Base-by-base conservation (phyloP, 1,140 invertebrate genomes). In the Lasaia peninsularis region DNA sequence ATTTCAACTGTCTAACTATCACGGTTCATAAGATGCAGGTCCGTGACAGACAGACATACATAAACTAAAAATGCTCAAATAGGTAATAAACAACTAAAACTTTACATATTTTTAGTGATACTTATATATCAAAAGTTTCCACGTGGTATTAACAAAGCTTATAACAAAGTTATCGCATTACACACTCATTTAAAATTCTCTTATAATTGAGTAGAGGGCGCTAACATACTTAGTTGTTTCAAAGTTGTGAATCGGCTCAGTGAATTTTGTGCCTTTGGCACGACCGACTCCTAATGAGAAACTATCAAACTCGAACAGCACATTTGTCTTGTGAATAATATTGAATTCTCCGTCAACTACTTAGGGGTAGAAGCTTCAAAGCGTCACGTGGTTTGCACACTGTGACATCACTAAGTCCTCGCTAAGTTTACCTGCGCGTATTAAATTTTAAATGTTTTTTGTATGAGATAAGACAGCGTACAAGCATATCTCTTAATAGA, bases 281-380 rank as follows among this genome's bases (percentile, higher is more conserved):
- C 40, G 54, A 63, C 58, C 54, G 51, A 53, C 57, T 60, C 55
- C 69, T 78, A 76, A 80, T 76, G 71, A 75, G 77, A 73, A 78
- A 80, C 75, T 78, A 76, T 80, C 67, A 78, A 80, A 80, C 73
- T 78, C 58, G 56, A 63, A 71, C 65, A 60, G 60, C 65, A 72
- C 71, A 76, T 78, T 80, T 80, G 77, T 78, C 73, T 75, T 69
- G 69, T 74, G 72, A 73, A 74, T 74, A 75, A 74, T 77, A 78
- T 80, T 77, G 71, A 73, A 77, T 79, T 69, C 71, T 70, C 65
- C 53, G 33, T 55, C 52, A 55, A 49, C 58, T 62, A 55, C 53
- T 60, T 62, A 67, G 59, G 55, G 64, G n/a, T n/a, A n/a, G n/a
- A 14, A 44, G 60, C 65, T 73, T n/a, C 18, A 44, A 44, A 44